Conservation (phyloP, 2,113 vertebrate species). For the Paracanthobrama guichenoti region DNA sequence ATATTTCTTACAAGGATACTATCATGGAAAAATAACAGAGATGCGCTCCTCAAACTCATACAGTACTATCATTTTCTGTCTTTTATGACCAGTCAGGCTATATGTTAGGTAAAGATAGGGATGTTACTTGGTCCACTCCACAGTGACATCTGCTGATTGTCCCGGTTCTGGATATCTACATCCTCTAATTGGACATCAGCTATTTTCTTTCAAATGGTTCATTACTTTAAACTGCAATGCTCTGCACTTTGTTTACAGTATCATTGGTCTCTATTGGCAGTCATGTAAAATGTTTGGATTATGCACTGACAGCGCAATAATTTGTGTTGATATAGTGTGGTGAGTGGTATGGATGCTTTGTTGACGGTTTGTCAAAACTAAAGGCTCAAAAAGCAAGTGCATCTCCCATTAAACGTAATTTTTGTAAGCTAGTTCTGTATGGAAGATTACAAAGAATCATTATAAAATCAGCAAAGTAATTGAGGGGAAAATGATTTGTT, state of each 20-base stretch:
- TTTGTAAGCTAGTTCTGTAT: not conserved
- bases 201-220: not conserved
- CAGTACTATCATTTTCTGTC: not conserved
- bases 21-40: not conserved
- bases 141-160: conserved; percentile 80
- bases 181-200: not conserved
- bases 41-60: not conserved
- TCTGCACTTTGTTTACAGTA: not conserved
- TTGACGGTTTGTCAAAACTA: conserved; percentile 1
- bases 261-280: not conserved
- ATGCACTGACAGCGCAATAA: not conserved
- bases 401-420: not conserved
- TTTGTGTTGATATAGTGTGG: conserved; percentile 14
- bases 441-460: not conserved
- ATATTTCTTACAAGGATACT: not conserved
- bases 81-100: not conserved
- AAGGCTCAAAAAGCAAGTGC: not conserved
- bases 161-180: not conserved
- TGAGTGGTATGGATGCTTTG: not conserved
- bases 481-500: not conserved
- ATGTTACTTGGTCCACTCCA: conserved; percentile 65
- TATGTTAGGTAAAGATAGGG: not conserved
- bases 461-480: conserved; percentile 14
- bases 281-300: not conserved
- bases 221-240: not conserved